Conservation (phyloP, 2,888 invertebrate species). For the Tiphia femorata region DNA sequence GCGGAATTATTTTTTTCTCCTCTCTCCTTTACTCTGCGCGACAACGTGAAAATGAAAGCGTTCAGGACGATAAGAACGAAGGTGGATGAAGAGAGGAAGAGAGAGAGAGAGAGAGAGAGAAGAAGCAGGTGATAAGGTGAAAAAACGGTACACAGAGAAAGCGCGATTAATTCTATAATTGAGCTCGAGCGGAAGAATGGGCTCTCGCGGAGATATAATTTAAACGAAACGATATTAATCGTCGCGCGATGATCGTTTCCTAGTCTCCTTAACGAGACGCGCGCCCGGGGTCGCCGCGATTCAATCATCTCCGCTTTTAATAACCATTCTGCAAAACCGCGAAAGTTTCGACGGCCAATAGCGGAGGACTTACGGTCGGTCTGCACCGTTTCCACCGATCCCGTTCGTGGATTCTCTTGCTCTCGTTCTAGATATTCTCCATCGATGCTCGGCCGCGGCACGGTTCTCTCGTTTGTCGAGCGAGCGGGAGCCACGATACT, state of each 20-base stretch:
- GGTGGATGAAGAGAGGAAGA: too few species aligned
- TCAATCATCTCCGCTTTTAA: constrained; percentile 24
- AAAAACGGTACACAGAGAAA: background rate
- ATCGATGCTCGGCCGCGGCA: constrained; percentile 19
- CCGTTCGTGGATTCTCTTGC: constrained; percentile 7
- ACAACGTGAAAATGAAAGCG: too few species aligned
- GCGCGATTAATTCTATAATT: constrained; percentile 18
- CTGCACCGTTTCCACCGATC: constrained; percentile 10
- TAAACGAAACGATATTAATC: too few species aligned
- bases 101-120: too few species aligned
- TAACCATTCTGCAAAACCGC: constrained; percentile 20
- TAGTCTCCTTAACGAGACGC: constrained; percentile 14
- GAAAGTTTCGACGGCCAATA: background rate
- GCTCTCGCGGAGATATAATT: too few species aligned
- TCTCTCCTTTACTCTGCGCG: too few species aligned
- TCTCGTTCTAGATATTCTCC: constrained; percentile 8
- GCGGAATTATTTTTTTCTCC: too few species aligned
- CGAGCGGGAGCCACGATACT: background rate
- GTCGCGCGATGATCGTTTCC: too few species aligned
- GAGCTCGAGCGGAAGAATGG: constrained; percentile 7
- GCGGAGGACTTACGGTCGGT: background rate
- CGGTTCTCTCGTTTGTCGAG: constrained; percentile 26
- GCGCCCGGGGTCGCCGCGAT: constrained; percentile 5
- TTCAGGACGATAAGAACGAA: too few species aligned
- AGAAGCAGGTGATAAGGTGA: background rate